Evolutionary conservation across 2,797 vertebrate genomes (phyloP).

Genomic region (Phylloscopus collybita): DNA sequence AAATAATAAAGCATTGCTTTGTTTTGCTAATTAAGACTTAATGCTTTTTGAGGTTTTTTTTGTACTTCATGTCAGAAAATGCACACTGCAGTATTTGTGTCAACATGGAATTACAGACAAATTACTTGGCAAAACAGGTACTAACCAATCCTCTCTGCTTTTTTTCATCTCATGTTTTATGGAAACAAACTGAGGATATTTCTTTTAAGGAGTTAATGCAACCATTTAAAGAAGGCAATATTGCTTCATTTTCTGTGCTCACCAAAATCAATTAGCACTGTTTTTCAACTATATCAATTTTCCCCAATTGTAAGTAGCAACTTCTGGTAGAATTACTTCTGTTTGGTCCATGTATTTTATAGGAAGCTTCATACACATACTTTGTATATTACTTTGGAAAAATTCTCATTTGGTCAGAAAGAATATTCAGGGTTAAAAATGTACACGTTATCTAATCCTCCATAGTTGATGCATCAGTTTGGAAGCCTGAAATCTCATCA

Average conservation of each 20-base stretch:
- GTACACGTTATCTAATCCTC: not conserved
- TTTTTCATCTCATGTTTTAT: not conserved
- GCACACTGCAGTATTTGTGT: not conserved
- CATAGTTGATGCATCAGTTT: conserved; percentile 33
- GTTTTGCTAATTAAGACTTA: conserved; percentile 73
- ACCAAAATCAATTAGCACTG: not conserved
- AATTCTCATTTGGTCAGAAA: not conserved
- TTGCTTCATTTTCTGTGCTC: not conserved
- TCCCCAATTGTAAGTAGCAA: not conserved
- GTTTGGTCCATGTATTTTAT: not conserved
- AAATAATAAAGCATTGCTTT: conserved; percentile 77
- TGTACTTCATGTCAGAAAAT: not conserved
- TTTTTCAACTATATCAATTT: not conserved
- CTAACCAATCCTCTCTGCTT: not conserved
- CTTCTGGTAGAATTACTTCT: not conserved
- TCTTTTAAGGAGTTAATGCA: not conserved
- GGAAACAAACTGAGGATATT: not conserved
- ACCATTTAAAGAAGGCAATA: not conserved
- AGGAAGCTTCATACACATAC: not conserved
- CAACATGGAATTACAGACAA: not conserved
- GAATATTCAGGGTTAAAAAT: conserved; percentile 35
- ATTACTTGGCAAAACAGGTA: not conserved
- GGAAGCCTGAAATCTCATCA: conserved; percentile 69
- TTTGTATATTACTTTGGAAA: not conserved
- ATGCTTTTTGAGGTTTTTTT: not conserved